phyloP scores from a whole-genome alignment of 92 coral and sea anemone species.

The Bergia puertoricense region DNA sequence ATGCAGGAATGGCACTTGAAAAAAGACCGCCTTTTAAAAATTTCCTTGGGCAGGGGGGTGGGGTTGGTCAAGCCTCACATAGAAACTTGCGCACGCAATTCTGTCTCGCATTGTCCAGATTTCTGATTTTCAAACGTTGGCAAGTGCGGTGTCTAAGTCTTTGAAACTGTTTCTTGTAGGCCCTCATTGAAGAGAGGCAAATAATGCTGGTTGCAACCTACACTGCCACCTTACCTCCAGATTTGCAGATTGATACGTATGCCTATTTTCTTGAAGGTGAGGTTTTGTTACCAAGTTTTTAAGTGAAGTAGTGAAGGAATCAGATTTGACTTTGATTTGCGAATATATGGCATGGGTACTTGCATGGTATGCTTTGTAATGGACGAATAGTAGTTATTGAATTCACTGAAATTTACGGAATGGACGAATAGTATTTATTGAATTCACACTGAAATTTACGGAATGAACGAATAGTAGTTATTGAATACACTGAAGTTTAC shows the following conservation, averaged over 20 bases:
- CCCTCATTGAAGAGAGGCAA: conserved; percentile 84
- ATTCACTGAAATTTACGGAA: background rate
- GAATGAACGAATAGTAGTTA: background rate
- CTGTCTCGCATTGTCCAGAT: too few species aligned
- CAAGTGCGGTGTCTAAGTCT: too few species aligned
- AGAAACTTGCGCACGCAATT: too few species aligned
- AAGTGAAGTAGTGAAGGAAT: background rate
- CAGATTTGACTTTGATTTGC: background rate
- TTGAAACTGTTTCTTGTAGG: conserved; percentile 39
- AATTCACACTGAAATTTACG: background rate
- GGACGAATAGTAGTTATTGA: background rate
- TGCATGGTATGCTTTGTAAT: background rate
- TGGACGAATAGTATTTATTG: background rate
- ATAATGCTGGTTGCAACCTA: conserved; percentile 87
- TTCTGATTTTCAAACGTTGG: too few species aligned
- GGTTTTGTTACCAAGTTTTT: background rate
- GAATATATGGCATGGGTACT: background rate
- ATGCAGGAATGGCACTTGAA: too few species aligned
- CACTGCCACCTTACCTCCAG: conserved; percentile 92
- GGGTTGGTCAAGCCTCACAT: too few species aligned
- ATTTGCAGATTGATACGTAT: conserved; percentile 79
- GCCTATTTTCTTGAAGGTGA: conserved; percentile 95
- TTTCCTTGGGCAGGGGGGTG: too few species aligned
- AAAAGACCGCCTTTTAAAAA: too few species aligned
- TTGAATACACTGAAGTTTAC: background rate